phyloP scores from a whole-genome alignment of 2,113 vertebrate genomes.

The Podocnemis expansa region DNA sequence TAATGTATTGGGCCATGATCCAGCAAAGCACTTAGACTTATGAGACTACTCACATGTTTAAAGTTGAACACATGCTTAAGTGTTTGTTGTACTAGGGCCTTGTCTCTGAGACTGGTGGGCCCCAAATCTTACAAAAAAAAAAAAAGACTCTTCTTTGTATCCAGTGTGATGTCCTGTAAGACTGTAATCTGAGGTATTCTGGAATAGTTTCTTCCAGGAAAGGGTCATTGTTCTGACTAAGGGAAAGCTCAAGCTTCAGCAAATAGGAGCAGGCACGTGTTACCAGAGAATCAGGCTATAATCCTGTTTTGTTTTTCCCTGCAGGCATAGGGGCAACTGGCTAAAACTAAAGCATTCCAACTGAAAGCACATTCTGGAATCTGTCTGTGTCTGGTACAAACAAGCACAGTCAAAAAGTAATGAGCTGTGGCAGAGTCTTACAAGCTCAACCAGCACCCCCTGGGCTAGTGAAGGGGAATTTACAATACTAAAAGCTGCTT shows the following conservation, averaged over 20 bases:
- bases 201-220: not conserved
- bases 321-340: not conserved
- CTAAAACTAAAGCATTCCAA: not conserved
- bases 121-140: not conserved
- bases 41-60: not conserved
- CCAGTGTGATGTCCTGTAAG: not conserved
- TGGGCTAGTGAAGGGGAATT: fast-evolving
- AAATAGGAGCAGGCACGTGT: not conserved
- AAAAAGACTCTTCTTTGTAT: not conserved
- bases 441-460: fast-evolving
- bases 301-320: not conserved
- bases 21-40: not conserved
- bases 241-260: not conserved
- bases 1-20: not conserved
- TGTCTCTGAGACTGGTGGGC: not conserved
- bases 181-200: not conserved
- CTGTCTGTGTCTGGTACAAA: fast-evolving
- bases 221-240: not conserved
- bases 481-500: fast-evolving
- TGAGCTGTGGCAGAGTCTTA: not conserved
- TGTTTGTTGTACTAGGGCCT: not conserved
- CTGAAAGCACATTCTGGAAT: fast-evolving
- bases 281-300: not conserved
- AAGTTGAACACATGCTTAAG: not conserved
- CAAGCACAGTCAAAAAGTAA: not conserved